Evolutionary conservation across 2,113 vertebrate genomes (phyloP), one percentile per base, ranked within the genome.

Genomic region (Myxocyprinus asiaticus): DNA sequence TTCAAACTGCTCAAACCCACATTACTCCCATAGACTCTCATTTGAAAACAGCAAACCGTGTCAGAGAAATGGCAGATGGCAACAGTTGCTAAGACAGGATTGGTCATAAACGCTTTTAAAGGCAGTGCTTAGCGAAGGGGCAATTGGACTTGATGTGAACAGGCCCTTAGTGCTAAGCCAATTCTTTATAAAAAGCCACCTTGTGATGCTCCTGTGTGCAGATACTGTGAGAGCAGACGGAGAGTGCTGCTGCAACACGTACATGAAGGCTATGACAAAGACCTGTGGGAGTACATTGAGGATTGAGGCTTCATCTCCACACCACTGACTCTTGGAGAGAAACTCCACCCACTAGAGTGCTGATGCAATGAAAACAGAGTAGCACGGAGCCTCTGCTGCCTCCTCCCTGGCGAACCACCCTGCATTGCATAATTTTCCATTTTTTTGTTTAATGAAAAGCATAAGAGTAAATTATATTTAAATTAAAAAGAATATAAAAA

Each of bases 281-380:
- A 99, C 92, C 96, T 99, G 92, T 99, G 98, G 98, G 97, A 99
- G 89, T 99, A 99, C 93, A 98, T 98, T 83, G 98, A 99, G 94
- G 97, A 98, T 94, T 99, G 96, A 99, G 93, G 87, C 85, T 88
- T 88, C 85, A 76, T 89, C 87, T 87, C 91, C 87, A 90, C 4
- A 92, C 93, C 95, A 94, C 81, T 91, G 94, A 98, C 96, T 98
- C 94, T 96, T 80, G 53, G 91, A 93, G 92, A 92, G 91, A 92
- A 88, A 89, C 90, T 93, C 94, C 93, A 91, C 93, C 94, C 94
- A 94, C 94, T 94, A 94, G 95, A 97, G 94, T 93, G 93, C 95
- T 96, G 94, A 94, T 95, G 94, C 93, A 92, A 95, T 94, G 94
- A 90, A 76, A 93, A 91, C 90, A 87, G 88, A 89, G 91, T 91